Base-by-base conservation (phyloP, 1,140 invertebrate species). In the Cherax destructor region DNA sequence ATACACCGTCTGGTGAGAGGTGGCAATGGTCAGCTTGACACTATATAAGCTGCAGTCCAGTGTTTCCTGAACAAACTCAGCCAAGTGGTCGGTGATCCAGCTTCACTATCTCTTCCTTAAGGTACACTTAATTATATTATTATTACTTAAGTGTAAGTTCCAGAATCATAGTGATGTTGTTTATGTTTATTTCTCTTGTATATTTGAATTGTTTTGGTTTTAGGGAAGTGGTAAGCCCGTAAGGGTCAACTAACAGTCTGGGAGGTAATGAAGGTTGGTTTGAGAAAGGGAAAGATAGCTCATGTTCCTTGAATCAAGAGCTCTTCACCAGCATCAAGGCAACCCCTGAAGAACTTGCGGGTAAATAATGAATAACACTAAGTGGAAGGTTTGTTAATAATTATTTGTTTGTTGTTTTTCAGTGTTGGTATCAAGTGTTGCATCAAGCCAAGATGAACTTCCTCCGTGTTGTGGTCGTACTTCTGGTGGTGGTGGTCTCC, bases 51-150 rank as follows among this genome's bases (percentile, higher is more conserved):
- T 3, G n/a, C 0, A 30, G 69, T 1, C 3, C 5, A 74, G 4
- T 74, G 4, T 10, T 21, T n/a, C 9, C 24, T 9, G 4, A 41
- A 74, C 69, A 74, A n/a, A 30, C 69, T 30, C 69, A 74, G 69
- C 69, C 69, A 74, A 74, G 16, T 74, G n/a, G 24, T 74, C 69
- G 69, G 69, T 74, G n/a, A 74, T 74, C 69, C 69, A 30, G 69
- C 69, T n/a, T 30, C n/a, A 24, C 69, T 74, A 24, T 74, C 9
- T 21, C 24, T 30, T 74, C 24, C 9, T 74, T 21, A 74, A 74
- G 69, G 69, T 74, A 74, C 18, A 21, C 61, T 65, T 65, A 3
- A 18, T 21, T 2, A 4, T 65, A 21, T 21, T 65, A 65, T 1
- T 65, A 5, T 9, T 56, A 10, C 52, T 56, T 41, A 41, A 41